Evolutionary conservation across 2,113 vertebrate genomes (phyloP).

Genomic region (Labeo rohita): DNA sequence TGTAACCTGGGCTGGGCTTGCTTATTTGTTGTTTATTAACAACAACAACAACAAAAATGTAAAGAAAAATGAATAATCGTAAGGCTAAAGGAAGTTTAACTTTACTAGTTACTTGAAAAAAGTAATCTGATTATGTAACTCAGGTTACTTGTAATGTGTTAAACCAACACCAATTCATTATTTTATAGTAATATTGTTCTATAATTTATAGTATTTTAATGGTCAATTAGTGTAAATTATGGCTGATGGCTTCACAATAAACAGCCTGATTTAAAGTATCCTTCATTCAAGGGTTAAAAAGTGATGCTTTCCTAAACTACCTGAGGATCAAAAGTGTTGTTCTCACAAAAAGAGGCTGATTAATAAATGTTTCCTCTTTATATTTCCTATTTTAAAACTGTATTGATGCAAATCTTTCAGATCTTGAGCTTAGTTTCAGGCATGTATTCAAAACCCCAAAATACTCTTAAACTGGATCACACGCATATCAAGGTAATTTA

Average conservation of each 20-base stretch:
- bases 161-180: no score
- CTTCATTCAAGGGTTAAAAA: not conserved
- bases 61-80: no score
- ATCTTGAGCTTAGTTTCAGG: conserved; percentile 7
- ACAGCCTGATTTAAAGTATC: not conserved
- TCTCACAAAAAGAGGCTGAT: not conserved
- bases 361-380: conserved; percentile 14
- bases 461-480: conserved; percentile 41
- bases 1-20: not conserved
- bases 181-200: no score
- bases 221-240: no score
- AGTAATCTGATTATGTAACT: no score
- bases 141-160: no score
- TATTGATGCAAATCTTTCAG: conserved; percentile 29
- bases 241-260: no score
- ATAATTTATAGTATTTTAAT: no score
- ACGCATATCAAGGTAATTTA: conserved; percentile 33
- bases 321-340: not conserved
- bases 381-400: conserved; percentile 6
- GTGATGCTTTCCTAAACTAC: not conserved
- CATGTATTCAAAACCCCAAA: conserved; percentile 24
- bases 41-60: no score
- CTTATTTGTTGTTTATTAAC: not conserved
- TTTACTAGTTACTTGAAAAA: no score
- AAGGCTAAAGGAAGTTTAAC: no score